These are phyloP conservation scores for mouse (Mus musculus) DNA, from an alignment of 2,113 vertebrate species.

Conservation along the genomic window DNA sequence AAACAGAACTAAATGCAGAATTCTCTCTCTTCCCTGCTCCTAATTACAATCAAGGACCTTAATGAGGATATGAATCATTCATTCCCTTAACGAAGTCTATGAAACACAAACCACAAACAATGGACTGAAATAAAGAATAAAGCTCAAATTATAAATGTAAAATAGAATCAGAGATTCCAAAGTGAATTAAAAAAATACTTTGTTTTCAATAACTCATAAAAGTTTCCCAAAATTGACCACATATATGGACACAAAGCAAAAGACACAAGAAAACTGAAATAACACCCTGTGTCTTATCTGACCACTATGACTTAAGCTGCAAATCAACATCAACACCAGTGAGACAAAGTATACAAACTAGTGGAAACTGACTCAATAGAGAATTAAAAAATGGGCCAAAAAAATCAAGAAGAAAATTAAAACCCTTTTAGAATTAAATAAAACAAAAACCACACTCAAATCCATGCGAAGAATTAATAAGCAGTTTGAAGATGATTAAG, in stretches of 20 bases:
- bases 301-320: neutral
- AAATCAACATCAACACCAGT: neutral
- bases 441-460: neutral
- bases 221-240: neutral
- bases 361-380: neutral
- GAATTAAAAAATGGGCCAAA: neutral
- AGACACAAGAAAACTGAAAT: neutral
- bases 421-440: neutral
- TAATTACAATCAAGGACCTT: too few species aligned
- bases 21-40: too few species aligned
- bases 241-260: neutral
- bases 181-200: neutral
- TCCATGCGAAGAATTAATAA: neutral
- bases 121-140: too few species aligned
- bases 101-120: too few species aligned
- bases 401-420: neutral
- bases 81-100: too few species aligned
- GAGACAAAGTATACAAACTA: neutral
- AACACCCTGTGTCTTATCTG: neutral
- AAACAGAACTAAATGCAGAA: too few species aligned
- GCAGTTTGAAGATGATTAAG: neutral
- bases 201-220: neutral
- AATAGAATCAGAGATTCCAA: too few species aligned
- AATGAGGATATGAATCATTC: too few species aligned
- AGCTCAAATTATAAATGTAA: too few species aligned